A percentile compares a stretch with the other conserved stretches of the same genome.
These are phyloP conservation scores for Chironomus striatipennis DNA, from an alignment of 1,140 invertebrate species.

Conservation along the genomic window DNA sequence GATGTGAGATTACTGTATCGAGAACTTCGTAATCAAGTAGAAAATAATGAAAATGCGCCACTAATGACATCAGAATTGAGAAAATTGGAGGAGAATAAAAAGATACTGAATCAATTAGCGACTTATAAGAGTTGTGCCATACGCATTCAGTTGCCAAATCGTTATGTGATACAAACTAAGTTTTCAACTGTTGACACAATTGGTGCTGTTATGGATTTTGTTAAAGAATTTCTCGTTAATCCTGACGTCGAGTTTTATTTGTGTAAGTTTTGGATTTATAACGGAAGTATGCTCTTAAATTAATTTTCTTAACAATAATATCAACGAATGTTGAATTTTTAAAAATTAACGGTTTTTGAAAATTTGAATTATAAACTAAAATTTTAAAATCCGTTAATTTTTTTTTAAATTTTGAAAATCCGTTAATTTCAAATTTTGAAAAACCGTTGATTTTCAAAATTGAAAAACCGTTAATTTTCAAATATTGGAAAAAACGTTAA, in stretches of 20 bases:
- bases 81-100: slow-evolving; percentile 51
- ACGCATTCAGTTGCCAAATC: slow-evolving; percentile 71
- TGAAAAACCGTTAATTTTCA: too few relatives aligned
- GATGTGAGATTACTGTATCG: slow-evolving; percentile 63
- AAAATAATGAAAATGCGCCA: slow-evolving; percentile 54
- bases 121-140: slow-evolving; percentile 65
- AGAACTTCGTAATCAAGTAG: slow-evolving; percentile 55
- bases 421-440: too few relatives aligned
- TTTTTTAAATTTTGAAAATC: too few relatives aligned
- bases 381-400: too few relatives aligned
- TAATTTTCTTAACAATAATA: too few relatives aligned
- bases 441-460: too few relatives aligned
- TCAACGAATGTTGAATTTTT: too few relatives aligned
- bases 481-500: slow-evolving; percentile 10
- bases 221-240: slow-evolving; percentile 55
- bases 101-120: slow-evolving; percentile 47
- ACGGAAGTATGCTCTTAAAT: too few relatives aligned
- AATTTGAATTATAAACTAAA: too few relatives aligned
- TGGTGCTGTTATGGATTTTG: slow-evolving; percentile 55
- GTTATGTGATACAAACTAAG: slow-evolving; percentile 66
- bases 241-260: slow-evolving; percentile 56
- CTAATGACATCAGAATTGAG: slow-evolving; percentile 55
- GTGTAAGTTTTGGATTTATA: too few relatives aligned
- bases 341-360: too few relatives aligned
- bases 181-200: slow-evolving; percentile 64